Conservation (phyloP, 2,113 vertebrate species). For the Rattus rattus region DNA sequence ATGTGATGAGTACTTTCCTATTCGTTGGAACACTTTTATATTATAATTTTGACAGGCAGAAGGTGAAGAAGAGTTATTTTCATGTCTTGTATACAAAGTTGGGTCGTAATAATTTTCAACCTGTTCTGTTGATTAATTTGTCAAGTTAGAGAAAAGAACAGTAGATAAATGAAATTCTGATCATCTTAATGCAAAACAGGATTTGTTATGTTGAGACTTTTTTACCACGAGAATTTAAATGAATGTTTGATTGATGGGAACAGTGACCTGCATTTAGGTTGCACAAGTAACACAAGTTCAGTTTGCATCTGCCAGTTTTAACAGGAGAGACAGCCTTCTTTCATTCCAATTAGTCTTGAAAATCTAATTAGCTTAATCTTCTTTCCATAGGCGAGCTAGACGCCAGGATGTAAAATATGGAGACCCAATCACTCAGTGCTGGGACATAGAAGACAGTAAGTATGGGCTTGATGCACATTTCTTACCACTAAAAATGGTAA, state of each 20-base stretch:
- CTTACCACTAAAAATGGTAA: slow-evolving; percentile 32
- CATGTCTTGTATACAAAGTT: neutral
- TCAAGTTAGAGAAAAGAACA: neutral
- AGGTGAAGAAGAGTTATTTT: neutral
- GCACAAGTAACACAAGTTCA: slow-evolving; percentile 27
- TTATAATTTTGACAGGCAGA: neutral
- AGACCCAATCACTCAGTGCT: slow-evolving; percentile 96
- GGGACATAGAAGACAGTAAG: slow-evolving; percentile 96
- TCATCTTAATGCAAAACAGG: neutral
- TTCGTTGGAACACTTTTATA: neutral
- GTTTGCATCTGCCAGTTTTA: slow-evolving; percentile 68
- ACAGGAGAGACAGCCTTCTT: slow-evolving; percentile 56
- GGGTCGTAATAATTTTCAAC: neutral
- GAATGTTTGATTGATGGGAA: neutral
- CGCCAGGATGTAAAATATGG: slow-evolving; percentile 98
- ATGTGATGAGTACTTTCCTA: neutral
- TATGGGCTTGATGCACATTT: slow-evolving; percentile 57
- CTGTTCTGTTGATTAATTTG: slow-evolving; percentile 10
- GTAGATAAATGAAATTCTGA: slow-evolving; percentile 46
- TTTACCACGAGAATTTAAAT: neutral
- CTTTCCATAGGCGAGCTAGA: slow-evolving; percentile 91
- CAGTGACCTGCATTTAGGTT: neutral
- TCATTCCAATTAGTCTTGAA: slow-evolving; percentile 61
- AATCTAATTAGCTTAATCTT: slow-evolving; percentile 75
- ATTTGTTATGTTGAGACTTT: neutral